Conservation (phyloP, 2,888 invertebrate genomes). For the Macrosoma leucophasiata region DNA sequence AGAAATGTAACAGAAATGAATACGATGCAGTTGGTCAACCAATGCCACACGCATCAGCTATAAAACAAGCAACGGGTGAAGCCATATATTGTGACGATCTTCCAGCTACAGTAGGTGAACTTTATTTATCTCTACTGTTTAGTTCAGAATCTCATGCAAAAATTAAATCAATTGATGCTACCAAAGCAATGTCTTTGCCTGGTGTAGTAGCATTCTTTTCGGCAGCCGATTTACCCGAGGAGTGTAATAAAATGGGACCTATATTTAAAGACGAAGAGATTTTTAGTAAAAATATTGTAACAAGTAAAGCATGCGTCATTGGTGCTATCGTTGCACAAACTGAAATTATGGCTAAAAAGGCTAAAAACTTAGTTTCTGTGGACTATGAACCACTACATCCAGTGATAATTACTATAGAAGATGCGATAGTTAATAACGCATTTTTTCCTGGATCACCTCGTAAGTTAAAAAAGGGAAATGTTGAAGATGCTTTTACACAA, state of each 20-base stretch:
- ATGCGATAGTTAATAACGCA: slow-evolving; percentile 84
- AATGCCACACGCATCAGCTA: slow-evolving; percentile 85
- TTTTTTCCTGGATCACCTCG: slow-evolving; percentile 76
- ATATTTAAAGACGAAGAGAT: slow-evolving; percentile 88
- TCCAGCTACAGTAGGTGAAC: slow-evolving; percentile 81
- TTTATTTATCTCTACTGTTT: slow-evolving; percentile 85
- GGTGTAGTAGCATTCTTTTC: slow-evolving; percentile 88
- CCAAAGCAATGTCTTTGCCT: slow-evolving; percentile 80
- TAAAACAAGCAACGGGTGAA: slow-evolving; percentile 94
- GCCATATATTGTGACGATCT: slow-evolving; percentile 94
- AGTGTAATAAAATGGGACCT: slow-evolving; percentile 80
- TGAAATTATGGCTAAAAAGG: slow-evolving; percentile 85
- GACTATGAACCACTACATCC: slow-evolving; percentile 86
- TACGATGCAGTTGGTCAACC: slow-evolving; percentile 87
- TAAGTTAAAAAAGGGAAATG: slow-evolving; percentile 78
- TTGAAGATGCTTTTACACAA: slow-evolving; percentile 77
- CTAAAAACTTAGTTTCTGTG: slow-evolving; percentile 84
- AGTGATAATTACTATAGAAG: slow-evolving; percentile 90
- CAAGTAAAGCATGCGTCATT: slow-evolving; percentile 85
- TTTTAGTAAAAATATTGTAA: slow-evolving; percentile 83
- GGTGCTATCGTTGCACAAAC: slow-evolving; percentile 86
- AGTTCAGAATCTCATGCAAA: slow-evolving; percentile 88
- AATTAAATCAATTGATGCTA: slow-evolving; percentile 84
- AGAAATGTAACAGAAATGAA: slow-evolving; percentile 57
- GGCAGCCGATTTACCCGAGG: slow-evolving; percentile 81